Conservation (phyloP, 2,113 vertebrate genomes). For the Pristiophorus japonicus region DNA sequence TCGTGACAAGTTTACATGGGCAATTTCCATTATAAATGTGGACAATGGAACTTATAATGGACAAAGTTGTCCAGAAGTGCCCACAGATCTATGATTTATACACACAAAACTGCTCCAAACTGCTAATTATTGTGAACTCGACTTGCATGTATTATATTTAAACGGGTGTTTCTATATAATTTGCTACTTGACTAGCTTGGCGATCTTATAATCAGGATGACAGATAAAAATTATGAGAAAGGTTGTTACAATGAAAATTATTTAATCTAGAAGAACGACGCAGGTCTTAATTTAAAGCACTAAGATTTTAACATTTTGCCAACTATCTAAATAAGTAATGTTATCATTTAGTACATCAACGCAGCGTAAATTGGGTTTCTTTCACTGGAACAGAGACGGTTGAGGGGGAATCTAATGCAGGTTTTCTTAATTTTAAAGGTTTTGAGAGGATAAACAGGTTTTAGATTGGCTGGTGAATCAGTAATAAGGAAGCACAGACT, state of each 20-base stretch:
- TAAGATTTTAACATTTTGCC: background rate
- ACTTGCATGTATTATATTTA: background rate
- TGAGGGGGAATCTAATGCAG: background rate
- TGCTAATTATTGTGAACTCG: background rate
- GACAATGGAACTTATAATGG: background rate
- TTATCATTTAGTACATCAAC: background rate
- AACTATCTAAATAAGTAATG: background rate
- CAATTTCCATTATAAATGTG: background rate
- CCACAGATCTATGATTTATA: background rate
- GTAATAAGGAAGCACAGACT: background rate
- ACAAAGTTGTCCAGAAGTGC: background rate
- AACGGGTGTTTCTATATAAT: background rate
- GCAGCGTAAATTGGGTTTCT: background rate
- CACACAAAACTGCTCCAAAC: background rate
- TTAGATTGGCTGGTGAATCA: background rate
- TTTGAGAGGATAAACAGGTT: background rate
- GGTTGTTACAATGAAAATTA: background rate
- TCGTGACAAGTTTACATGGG: background rate
- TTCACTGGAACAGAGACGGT: background rate
- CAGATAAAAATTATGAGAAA: constrained; percentile 10
- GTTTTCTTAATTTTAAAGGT: background rate
- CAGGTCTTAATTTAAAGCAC: background rate
- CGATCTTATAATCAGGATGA: background rate
- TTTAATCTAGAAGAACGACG: background rate
- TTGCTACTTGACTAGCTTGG: background rate